Percentiles rank a stretch among this genome's conserved stretches.
phyloP scores from a whole-genome alignment of 2,113 vertebrate species.

The Sakesphorus luctuosus region DNA sequence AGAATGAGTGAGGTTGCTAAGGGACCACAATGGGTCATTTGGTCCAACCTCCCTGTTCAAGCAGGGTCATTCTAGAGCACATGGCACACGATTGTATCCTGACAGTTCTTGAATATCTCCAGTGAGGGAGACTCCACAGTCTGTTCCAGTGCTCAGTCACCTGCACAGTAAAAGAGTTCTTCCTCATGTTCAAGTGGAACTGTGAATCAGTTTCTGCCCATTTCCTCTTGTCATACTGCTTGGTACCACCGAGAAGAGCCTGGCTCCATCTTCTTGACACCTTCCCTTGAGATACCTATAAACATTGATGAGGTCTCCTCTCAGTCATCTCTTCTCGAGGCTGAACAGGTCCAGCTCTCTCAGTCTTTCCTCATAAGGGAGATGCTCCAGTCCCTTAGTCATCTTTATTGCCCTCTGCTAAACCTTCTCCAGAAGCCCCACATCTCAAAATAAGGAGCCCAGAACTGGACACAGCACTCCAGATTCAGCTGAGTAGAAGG shows the following conservation, averaged over 20 bases:
- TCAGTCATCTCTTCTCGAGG: neutral
- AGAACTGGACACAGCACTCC: neutral
- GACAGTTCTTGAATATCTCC: neutral
- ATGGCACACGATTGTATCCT: neutral
- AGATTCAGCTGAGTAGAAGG: neutral
- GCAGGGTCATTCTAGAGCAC: neutral
- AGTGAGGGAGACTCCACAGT: neutral
- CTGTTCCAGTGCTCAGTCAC: neutral
- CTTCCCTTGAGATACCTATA: neutral
- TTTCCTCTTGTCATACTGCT: neutral
- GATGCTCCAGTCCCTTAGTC: neutral
- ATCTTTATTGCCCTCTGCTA: neutral
- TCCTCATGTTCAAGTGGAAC: neutral
- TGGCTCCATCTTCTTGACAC: neutral
- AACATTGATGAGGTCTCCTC: neutral
- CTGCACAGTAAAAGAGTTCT: neutral
- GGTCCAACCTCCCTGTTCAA: neutral
- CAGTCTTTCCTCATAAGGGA: neutral
- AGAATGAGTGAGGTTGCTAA: neutral
- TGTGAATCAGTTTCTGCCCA: neutral
- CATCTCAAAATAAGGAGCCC: neutral
- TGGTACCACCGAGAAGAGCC: neutral
- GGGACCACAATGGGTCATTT: neutral
- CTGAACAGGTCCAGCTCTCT: neutral
- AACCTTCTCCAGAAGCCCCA: neutral